These are phyloP conservation scores for Scaptomyza cyrtandrae DNA, from an alignment of 2,888 invertebrate genomes.

Conservation along the genomic window DNA sequence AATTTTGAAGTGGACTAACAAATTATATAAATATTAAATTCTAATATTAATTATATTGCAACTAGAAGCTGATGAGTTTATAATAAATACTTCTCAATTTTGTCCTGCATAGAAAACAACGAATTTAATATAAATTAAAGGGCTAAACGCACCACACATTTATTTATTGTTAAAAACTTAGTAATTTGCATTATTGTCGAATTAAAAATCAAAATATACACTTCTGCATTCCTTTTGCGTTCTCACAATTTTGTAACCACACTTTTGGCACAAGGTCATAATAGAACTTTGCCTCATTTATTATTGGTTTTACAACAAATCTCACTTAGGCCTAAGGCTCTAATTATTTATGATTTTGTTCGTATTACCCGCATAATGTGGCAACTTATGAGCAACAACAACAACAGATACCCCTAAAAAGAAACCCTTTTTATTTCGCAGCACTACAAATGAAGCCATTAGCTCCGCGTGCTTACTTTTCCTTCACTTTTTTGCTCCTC, in stretches of 20 bases:
- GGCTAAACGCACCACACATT: no score
- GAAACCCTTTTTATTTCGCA: conserved; percentile 18
- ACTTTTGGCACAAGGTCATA: conserved; percentile 3
- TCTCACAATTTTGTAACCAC: neutral
- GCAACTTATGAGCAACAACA: conserved; percentile 49
- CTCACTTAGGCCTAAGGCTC: conserved; percentile 48
- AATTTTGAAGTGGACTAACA: neutral
- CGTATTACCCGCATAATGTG: conserved; percentile 53
- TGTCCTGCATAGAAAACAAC: no score
- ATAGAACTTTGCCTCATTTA: conserved; percentile 10
- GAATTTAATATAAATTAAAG: no score
- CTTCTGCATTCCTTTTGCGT: neutral
- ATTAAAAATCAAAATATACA: neutral
- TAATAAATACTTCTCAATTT: neutral
- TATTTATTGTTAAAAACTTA: no score
- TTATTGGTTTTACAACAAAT: conserved; percentile 42
- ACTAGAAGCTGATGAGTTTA: neutral
- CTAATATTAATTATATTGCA: neutral
- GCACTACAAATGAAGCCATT: conserved; percentile 68
- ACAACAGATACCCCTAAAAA: conserved; percentile 8
- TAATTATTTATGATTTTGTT: conserved; percentile 62
- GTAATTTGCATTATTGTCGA: neutral
- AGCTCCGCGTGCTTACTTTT: conserved; percentile 32
- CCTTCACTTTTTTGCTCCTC: conserved; percentile 5
- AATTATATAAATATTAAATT: neutral